Evolutionary conservation across 2,113 vertebrate genomes (phyloP), one percentile per base, ranked within the genome.

Genomic region (Chiloscyllium plagiosum): DNA sequence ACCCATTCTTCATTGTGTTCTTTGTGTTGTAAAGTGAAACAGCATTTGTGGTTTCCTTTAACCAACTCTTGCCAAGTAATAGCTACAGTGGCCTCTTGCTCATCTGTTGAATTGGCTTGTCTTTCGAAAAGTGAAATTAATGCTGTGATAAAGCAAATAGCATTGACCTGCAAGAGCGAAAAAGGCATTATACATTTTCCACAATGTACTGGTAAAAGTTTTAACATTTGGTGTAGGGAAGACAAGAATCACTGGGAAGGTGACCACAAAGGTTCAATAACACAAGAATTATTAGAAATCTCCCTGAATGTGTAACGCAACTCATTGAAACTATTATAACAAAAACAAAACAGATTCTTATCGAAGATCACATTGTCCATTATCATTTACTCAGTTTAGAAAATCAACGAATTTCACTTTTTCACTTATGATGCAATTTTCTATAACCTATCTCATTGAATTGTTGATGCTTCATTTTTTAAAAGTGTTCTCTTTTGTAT

Each of bases 1-100:
- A 98, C 98, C 98, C 98, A 98, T 7, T 97, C 97, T 86, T 97
- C 97, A 0, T 47, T 65, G 78, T 98, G 98, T 95, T 97, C 97
- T 52, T 76, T 97, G 96, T 98, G 98, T 76, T 96, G 96, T 95
- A 98, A 95, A 0, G 96, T 96, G n/a, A 97, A 97, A 96, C 98
- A 98, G 93, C 96, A 98, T 89, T 94, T 96, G 96, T 98, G 98
- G 96, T 96, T 96, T 56, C 98, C 98, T 96, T 97, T 97, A 50
- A 97, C 96, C 96, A 98, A 95, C 24, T 98, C 98, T 13, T 97
- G 96, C 98, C 98, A 99, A 29, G 95, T 97, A 96, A 98, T 96
- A 52, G 97, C 96, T 93, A 97, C 68, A 0, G 97, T 97, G 13
- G 97, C 97, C 61, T 98, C 97, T 3, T 97, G 96, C 24, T 98